Percentiles rank a stretch among this genome's conserved stretches.
phyloP scores from a whole-genome alignment of 1,140 invertebrate species.

The Megalopta genalis region DNA sequence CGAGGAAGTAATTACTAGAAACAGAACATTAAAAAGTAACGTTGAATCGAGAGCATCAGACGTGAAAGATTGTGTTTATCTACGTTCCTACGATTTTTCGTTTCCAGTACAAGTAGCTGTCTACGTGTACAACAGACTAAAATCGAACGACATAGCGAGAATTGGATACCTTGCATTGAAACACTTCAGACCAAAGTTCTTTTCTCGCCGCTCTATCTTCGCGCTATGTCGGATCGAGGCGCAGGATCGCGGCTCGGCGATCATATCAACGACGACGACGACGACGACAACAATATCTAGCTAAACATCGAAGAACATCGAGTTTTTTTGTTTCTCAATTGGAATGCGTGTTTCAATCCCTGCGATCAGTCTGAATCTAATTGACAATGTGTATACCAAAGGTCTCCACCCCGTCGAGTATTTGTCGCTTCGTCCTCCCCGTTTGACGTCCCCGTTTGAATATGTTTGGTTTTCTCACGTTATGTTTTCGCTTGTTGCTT shows the following conservation, averaged over 20 bases:
- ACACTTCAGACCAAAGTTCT: not conserved
- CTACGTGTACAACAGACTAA: slow-evolving; percentile 31
- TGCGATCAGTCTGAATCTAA: slow-evolving; percentile 81
- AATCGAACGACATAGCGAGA: slow-evolving; percentile 21
- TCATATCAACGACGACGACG: slow-evolving; percentile 64
- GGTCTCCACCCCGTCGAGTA: slow-evolving; percentile 54
- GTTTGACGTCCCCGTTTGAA: too few relatives aligned
- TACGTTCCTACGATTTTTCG: not conserved
- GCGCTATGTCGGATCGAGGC: slow-evolving; percentile 8
- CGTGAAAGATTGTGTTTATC: not conserved
- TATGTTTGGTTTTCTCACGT: not conserved
- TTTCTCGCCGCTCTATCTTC: not conserved
- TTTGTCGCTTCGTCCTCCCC: slow-evolving; percentile 1
- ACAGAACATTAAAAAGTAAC: not conserved
- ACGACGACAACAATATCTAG: slow-evolving; percentile 67
- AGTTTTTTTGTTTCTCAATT: slow-evolving; percentile 60
- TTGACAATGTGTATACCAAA: slow-evolving; percentile 79
- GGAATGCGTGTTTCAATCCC: slow-evolving; percentile 75
- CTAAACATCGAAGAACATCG: slow-evolving; percentile 73
- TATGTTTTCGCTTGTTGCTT: not conserved
- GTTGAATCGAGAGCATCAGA: slow-evolving; percentile 1
- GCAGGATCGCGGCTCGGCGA: slow-evolving; percentile 3
- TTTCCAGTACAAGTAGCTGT: slow-evolving; percentile 10
- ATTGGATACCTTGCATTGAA: not conserved
- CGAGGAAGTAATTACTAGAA: too few relatives aligned